Conservation (phyloP, 2,888 invertebrate species). For the Thyatira batis region DNA sequence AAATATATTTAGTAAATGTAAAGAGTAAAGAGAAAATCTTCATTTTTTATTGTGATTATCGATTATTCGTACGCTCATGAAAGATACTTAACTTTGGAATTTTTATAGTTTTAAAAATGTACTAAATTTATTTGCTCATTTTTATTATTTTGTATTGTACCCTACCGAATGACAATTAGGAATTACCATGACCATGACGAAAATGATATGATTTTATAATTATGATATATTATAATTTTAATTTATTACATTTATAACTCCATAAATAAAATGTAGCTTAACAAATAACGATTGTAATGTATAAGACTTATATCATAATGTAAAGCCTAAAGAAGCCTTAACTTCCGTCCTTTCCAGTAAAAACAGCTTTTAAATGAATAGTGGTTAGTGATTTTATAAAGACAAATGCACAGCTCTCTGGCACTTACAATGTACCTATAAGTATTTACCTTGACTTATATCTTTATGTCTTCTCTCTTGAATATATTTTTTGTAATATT, state of each 20-base stretch:
- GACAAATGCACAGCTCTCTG: slow-evolving; percentile 25
- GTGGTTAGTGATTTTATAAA: slow-evolving; percentile 23
- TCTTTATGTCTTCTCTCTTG: slow-evolving; percentile 12
- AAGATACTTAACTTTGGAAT: slow-evolving; percentile 57
- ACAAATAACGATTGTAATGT: background rate
- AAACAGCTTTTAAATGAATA: slow-evolving; percentile 23
- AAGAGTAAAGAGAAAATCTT: background rate
- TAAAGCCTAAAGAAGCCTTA: slow-evolving; percentile 6
- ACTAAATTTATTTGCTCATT: slow-evolving; percentile 4
- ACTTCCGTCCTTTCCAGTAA: slow-evolving; percentile 31
- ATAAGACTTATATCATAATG: background rate
- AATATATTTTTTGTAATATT: slow-evolving; percentile 5
- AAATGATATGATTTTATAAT: background rate
- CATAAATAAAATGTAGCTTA: background rate
- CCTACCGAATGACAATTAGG: background rate
- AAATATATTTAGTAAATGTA: too few species aligned
- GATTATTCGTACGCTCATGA: slow-evolving; percentile 56
- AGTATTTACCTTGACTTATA: slow-evolving; percentile 20
- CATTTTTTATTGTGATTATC: slow-evolving; percentile 27
- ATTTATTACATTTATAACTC: background rate
- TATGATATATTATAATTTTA: background rate
- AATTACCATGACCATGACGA: background rate
- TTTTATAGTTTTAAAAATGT: slow-evolving; percentile 5
- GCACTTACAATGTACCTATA: slow-evolving; percentile 16
- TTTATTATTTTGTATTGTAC: background rate